These are phyloP conservation scores for Hydrozoanthus gracilis DNA, from an alignment of 92 coral and sea anemone genomes.

Conservation along the genomic window DNA sequence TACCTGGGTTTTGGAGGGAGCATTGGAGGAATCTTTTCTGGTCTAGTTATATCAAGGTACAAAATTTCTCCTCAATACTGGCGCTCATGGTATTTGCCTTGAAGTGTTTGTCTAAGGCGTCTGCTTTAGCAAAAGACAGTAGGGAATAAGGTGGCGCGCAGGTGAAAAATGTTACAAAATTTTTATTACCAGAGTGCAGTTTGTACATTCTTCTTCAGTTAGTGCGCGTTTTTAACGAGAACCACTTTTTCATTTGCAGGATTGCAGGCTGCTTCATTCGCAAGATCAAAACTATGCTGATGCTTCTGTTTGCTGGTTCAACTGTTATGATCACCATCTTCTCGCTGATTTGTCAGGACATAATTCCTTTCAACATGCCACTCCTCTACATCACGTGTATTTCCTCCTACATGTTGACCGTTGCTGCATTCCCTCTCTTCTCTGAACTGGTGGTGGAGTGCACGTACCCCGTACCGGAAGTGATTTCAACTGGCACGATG, in stretches of 20 bases:
- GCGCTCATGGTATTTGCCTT: too few species aligned
- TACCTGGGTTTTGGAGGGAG: constrained; percentile 77
- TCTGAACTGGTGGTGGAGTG: constrained; percentile 71
- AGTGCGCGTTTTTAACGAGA: too few species aligned
- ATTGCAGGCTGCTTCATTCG: constrained; percentile 57
- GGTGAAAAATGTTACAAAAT: too few species aligned
- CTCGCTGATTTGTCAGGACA: constrained; percentile 54
- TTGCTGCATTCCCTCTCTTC: constrained; percentile 61
- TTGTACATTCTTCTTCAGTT: too few species aligned
- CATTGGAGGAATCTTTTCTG: constrained; percentile 62
- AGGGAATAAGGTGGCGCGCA: too few species aligned
- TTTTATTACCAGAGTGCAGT: too few species aligned
- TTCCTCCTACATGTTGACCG: constrained; percentile 49
- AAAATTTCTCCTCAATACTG: too few species aligned
- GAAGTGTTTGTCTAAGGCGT: too few species aligned
- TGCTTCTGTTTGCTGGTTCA: constrained; percentile 49
- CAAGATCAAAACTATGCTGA: constrained; percentile 51
- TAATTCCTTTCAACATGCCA: constrained; percentile 62
- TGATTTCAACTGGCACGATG: constrained; percentile 52
- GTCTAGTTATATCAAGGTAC: constrained; percentile 69
- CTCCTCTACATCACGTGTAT: constrained; percentile 58
- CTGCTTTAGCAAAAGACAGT: too few species aligned
- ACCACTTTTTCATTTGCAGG: constrained; percentile 23
- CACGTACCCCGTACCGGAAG: constrained; percentile 67
- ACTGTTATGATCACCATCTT: constrained; percentile 54